Conservation (phyloP, 2,113 vertebrate species). For the Gymnobelideus leadbeateri region DNA sequence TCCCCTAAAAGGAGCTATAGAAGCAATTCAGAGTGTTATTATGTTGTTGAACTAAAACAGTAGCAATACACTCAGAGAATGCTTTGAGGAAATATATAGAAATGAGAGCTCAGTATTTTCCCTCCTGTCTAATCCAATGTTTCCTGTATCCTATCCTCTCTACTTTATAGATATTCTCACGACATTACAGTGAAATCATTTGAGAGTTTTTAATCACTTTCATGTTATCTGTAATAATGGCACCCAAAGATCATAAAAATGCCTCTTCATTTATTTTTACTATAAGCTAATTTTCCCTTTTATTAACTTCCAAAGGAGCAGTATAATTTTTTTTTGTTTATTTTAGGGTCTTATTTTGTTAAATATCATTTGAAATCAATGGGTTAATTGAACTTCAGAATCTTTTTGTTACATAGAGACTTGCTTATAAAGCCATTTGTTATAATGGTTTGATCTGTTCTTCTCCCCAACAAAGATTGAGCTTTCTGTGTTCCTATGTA, state of each 20-base stretch:
- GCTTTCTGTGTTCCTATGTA: not conserved
- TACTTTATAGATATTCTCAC: not conserved
- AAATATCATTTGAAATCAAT: constrained; percentile 22
- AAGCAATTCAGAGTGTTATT: not conserved
- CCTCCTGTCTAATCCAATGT: not conserved
- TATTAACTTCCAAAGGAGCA: not conserved
- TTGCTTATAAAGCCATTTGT: not conserved
- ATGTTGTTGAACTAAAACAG: not conserved
- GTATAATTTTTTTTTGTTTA: constrained; percentile 22
- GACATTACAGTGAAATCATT: not conserved
- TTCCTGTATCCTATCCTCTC: not conserved
- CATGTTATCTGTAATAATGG: not conserved
- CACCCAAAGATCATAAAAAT: constrained; percentile 32
- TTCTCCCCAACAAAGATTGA: not conserved
- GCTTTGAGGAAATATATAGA: not conserved
- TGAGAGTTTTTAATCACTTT: constrained; percentile 17
- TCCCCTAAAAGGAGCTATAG: not conserved
- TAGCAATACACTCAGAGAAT: not conserved
- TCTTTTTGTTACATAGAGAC: constrained; percentile 1
- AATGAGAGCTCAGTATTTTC: constrained; percentile 13
- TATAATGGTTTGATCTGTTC: not conserved
- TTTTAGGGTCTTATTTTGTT: constrained; percentile 39
- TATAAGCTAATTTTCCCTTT: not conserved
- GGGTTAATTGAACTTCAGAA: not conserved
- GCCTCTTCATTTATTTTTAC: not conserved